Conservation (phyloP, 1,140 invertebrate species). For the Platorchestia sp. region DNA sequence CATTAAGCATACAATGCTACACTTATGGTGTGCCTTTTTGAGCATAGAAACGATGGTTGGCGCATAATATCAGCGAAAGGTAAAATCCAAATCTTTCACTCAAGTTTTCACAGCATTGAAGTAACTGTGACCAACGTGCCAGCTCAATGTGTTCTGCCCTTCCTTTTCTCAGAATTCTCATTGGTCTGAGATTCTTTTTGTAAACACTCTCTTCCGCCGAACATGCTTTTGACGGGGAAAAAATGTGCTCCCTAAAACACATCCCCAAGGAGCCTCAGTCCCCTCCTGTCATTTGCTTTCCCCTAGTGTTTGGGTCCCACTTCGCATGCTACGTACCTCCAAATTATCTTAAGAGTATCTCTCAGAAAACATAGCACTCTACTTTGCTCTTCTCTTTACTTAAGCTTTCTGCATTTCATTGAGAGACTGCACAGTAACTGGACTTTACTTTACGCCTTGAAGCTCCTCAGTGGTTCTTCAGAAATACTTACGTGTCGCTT, state of each 20-base stretch:
- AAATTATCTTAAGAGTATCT: slow-evolving; percentile 40
- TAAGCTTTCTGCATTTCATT: background rate
- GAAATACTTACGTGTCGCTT: background rate
- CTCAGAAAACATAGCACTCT: background rate
- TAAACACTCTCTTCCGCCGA: slow-evolving; percentile 54
- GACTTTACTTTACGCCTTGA: background rate
- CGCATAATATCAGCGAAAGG: background rate
- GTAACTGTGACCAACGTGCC: background rate
- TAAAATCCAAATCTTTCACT: background rate
- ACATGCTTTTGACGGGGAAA: slow-evolving; percentile 43
- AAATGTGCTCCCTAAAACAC: slow-evolving; percentile 48
- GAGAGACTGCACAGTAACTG: background rate
- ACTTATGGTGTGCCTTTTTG: too few relatives aligned
- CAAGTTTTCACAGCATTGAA: background rate
- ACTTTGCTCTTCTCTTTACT: background rate
- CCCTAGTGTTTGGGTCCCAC: background rate
- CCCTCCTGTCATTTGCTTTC: slow-evolving; percentile 26
- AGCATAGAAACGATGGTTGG: background rate
- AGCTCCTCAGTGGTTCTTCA: background rate
- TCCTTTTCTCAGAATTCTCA: background rate
- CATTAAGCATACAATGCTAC: too few relatives aligned
- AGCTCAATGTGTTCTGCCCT: background rate
- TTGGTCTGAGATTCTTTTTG: slow-evolving; percentile 12
- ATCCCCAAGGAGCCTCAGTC: background rate
- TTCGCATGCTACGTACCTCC: background rate